These are phyloP conservation scores for Xenopus borealis DNA, from an alignment of 2,113 vertebrate genomes.

Conservation along the genomic window DNA sequence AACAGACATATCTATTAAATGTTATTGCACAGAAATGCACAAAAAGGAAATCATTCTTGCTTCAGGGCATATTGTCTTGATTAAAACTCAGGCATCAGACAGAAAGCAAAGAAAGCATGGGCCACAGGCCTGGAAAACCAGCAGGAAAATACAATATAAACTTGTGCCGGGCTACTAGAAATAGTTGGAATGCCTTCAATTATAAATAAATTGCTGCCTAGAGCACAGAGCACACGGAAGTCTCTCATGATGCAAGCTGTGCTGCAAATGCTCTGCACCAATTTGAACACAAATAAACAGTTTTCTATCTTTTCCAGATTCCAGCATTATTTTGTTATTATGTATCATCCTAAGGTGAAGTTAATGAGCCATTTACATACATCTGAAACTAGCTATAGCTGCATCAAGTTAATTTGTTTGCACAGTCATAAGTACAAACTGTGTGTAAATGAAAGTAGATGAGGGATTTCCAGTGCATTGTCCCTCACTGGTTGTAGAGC, in stretches of 20 bases:
- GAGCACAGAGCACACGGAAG: slow-evolving; percentile 26
- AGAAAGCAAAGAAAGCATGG: slow-evolving; percentile 13
- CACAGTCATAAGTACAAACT: too few species aligned
- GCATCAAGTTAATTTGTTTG: too few species aligned
- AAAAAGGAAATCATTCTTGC: slow-evolving; percentile 21
- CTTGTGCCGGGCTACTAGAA: slow-evolving; percentile 24
- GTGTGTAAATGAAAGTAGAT: too few species aligned
- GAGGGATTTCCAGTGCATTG: too few species aligned
- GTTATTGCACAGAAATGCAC: slow-evolving; percentile 20
- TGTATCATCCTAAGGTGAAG: too few species aligned
- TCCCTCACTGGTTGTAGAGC: too few species aligned
- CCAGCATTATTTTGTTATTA: too few species aligned
- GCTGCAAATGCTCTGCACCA: slow-evolving; percentile 11
- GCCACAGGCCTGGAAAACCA: slow-evolving; percentile 15
- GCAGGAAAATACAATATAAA: slow-evolving; percentile 30
- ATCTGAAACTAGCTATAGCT: too few species aligned
- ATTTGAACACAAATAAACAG: too few species aligned
- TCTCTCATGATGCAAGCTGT: slow-evolving; percentile 32
- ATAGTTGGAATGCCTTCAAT: slow-evolving; percentile 35
- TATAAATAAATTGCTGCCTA: slow-evolving; percentile 40
- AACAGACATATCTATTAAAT: slow-evolving; percentile 17
- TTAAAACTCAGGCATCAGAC: slow-evolving; percentile 30
- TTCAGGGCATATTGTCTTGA: slow-evolving; percentile 28
- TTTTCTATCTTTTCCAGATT: too few species aligned
- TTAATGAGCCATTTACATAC: too few species aligned